These are phyloP conservation scores for Syngnathus typhle DNA, from an alignment of 2,113 vertebrate species.

Conservation along the genomic window DNA sequence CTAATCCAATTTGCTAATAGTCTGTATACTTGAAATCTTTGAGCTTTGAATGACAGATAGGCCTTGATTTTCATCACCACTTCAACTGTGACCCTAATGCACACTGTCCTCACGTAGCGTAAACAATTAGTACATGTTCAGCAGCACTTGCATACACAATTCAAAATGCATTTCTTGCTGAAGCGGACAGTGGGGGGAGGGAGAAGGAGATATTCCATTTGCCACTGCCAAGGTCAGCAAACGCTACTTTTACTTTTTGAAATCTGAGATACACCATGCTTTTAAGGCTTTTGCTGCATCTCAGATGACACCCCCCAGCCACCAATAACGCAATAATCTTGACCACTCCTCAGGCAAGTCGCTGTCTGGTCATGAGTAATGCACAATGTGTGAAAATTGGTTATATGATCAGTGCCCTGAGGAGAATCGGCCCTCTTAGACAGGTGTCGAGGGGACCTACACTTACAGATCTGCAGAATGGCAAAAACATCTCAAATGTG, in stretches of 20 bases:
- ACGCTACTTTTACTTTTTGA: slow-evolving; percentile 52
- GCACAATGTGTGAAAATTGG: slow-evolving; percentile 38
- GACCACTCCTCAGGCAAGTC: slow-evolving; percentile 52
- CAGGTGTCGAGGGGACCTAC: slow-evolving; percentile 5
- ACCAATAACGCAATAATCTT: slow-evolving; percentile 60
- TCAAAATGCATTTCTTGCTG: slow-evolving; percentile 34
- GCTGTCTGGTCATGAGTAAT: slow-evolving; percentile 43
- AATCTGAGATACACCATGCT: slow-evolving; percentile 56
- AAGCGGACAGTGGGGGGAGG: slow-evolving; percentile 41
- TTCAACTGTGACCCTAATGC: slow-evolving; percentile 22
- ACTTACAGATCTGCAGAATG: background rate
- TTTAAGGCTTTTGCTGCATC: slow-evolving; percentile 53
- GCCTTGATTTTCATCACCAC: slow-evolving; percentile 19
- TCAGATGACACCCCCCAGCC: slow-evolving; percentile 55
- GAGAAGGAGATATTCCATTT: slow-evolving; percentile 48
- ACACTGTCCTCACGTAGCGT: slow-evolving; percentile 14
- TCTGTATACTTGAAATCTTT: background rate
- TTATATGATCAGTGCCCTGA: slow-evolving; percentile 41
- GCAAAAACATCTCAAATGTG: background rate
- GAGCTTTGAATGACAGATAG: background rate
- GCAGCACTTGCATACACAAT: slow-evolving; percentile 20
- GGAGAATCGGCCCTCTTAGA: slow-evolving; percentile 27
- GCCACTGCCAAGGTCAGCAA: slow-evolving; percentile 46
- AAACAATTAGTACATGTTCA: slow-evolving; percentile 30
- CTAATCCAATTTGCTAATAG: slow-evolving; percentile 24